phyloP scores from a whole-genome alignment of 2,797 vertebrate genomes.

The Cirrhinus molitorella region DNA sequence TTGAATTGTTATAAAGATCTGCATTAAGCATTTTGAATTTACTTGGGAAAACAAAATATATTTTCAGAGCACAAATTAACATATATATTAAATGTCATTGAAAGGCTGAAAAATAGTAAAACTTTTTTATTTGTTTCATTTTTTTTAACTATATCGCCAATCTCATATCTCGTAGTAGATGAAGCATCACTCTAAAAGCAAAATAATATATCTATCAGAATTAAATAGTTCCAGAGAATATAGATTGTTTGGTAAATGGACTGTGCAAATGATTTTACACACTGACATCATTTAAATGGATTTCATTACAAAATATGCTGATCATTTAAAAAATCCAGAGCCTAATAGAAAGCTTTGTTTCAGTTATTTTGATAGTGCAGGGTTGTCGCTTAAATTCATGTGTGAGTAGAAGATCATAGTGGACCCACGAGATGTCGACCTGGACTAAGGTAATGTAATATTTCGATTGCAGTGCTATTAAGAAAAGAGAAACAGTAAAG shows the following conservation, averaged over 20 bases:
- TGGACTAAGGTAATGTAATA: neutral
- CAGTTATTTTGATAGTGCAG: neutral
- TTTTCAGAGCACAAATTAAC: neutral
- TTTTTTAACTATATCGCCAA: neutral
- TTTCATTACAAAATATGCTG: slow-evolving; percentile 13
- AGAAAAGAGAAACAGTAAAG: neutral
- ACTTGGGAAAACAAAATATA: neutral
- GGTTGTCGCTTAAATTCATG: neutral
- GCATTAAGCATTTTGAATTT: neutral
- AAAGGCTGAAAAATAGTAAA: neutral
- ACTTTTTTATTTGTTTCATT: neutral
- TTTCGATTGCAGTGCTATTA: neutral
- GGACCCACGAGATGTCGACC: neutral
- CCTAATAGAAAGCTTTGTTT: neutral
- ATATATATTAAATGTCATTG: neutral
- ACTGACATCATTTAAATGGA: neutral
- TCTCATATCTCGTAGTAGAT: neutral
- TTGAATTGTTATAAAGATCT: neutral
- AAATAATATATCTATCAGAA: slow-evolving; percentile 14
- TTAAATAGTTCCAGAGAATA: neutral
- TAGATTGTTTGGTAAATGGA: slow-evolving; percentile 29
- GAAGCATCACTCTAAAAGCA: neutral
- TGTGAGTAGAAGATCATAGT: neutral
- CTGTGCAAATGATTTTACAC: slow-evolving; percentile 13
- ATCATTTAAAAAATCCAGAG: neutral